A percentile compares a stretch with the other conserved stretches of the same genome.
Evolutionary conservation across 1,140 invertebrate species (phyloP).

Genomic region (Musca domestica): DNA sequence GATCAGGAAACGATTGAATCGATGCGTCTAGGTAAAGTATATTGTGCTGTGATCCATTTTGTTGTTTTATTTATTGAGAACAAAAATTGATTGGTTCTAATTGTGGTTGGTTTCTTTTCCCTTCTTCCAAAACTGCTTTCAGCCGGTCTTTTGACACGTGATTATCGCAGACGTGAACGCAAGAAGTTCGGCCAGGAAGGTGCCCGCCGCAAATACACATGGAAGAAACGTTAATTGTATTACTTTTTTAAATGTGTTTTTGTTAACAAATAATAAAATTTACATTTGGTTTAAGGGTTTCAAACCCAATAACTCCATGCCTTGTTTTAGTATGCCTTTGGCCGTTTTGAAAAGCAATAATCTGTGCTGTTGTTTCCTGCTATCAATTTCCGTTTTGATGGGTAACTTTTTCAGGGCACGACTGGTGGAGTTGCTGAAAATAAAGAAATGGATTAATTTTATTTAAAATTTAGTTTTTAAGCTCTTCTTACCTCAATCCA

Average conservation of each 20-base stretch:
- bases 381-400: conserved; percentile 66
- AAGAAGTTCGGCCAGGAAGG: conserved; percentile 93
- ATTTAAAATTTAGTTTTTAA: too few species aligned
- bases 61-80: conserved; percentile 1
- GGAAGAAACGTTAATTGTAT: conserved; percentile 78
- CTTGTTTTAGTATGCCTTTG: conserved; percentile 68
- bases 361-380: conserved; percentile 68
- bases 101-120: background rate
- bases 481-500: conserved; percentile 63
- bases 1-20: conserved; percentile 72
- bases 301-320: conserved; percentile 79
- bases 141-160: conserved; percentile 86
- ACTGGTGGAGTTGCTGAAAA: conserved; percentile 69
- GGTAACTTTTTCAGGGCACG: conserved; percentile 71
- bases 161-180: conserved; percentile 77
- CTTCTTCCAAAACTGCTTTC: conserved; percentile 22
- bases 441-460: background rate
- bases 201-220: conserved; percentile 89
- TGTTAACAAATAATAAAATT: conserved; percentile 31
- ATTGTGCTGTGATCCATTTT: too few species aligned
- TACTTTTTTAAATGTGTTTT: background rate
- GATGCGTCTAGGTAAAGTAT: conserved; percentile 80
- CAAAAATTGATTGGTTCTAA: conserved; percentile 10
- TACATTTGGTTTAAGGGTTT: conserved; percentile 80
- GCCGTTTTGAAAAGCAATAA: conserved; percentile 74